A percentile compares a stretch with the other conserved stretches of the same genome.
phyloP scores from a whole-genome alignment of 2,888 invertebrate species.

The Drosophila austrosaltans region DNA sequence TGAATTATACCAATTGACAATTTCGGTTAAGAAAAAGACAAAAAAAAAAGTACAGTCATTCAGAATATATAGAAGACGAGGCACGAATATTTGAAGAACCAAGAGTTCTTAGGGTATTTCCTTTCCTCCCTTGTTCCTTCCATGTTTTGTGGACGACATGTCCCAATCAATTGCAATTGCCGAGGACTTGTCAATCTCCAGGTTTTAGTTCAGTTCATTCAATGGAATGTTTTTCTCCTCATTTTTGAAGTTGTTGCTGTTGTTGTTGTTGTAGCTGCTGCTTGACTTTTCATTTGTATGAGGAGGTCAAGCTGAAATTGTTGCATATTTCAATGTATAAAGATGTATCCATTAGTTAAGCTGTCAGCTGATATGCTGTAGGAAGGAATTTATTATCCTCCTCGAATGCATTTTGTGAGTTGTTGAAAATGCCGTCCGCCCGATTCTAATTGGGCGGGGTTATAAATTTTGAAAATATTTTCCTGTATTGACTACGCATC shows the following conservation, averaged over 20 bases:
- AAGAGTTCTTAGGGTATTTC: background rate
- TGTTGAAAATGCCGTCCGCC: too few species aligned
- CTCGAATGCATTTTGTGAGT: background rate
- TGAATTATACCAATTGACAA: constrained; percentile 72
- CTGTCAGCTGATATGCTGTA: constrained; percentile 48
- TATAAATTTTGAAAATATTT: too few species aligned
- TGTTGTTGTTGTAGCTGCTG: constrained; percentile 19
- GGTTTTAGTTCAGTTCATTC: constrained; percentile 10
- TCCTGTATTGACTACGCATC: too few species aligned
- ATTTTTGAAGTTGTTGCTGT: constrained; percentile 5
- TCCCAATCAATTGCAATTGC: constrained; percentile 51
- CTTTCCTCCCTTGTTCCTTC: background rate
- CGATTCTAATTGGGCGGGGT: too few species aligned
- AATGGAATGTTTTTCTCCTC: constrained; percentile 1
- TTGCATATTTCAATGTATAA: background rate
- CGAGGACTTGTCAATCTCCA: constrained; percentile 55
- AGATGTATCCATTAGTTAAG: constrained; percentile 45
- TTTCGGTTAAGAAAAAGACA: constrained; percentile 44
- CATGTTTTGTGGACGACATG: constrained; percentile 15
- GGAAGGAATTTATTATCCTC: too few species aligned
- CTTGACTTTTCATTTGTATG: constrained; percentile 23
- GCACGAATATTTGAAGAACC: constrained; percentile 6
- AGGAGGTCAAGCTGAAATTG: background rate
- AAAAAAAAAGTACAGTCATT: constrained; percentile 67
- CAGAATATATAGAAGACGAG: constrained; percentile 38